phyloP scores from a whole-genome alignment of 2,888 invertebrate genomes.

The Agrenia bidenticulata region DNA sequence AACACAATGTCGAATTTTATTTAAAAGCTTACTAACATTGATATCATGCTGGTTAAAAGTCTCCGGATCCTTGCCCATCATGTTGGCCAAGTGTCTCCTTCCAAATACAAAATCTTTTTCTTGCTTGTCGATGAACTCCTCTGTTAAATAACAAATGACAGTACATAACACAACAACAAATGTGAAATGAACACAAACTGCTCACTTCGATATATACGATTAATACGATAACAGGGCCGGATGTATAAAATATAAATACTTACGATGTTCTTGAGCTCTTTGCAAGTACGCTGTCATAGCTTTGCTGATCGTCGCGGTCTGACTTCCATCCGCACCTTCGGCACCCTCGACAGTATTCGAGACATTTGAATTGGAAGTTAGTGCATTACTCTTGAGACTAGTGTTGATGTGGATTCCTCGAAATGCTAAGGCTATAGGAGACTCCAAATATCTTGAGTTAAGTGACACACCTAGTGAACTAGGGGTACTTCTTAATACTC shows the following conservation, averaged over 20 bases:
- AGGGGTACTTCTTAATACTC: too few relatives aligned
- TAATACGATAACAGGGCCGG: too few relatives aligned
- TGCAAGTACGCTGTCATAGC: constrained; percentile 88
- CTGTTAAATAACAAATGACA: too few relatives aligned
- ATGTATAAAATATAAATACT: too few relatives aligned
- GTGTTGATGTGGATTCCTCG: neutral
- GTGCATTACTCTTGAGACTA: neutral
- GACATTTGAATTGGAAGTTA: too few relatives aligned
- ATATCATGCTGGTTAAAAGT: constrained; percentile 84
- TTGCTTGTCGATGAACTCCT: constrained; percentile 79
- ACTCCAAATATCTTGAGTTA: neutral
- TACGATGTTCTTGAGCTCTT: constrained; percentile 73
- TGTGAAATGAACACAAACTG: constrained; percentile 13
- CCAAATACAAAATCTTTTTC: constrained; percentile 83
- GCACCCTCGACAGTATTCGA: too few relatives aligned
- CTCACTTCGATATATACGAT: too few relatives aligned
- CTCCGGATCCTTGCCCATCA: constrained; percentile 95
- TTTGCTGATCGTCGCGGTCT: constrained; percentile 64
- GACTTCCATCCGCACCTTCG: neutral
- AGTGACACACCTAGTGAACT: too few relatives aligned
- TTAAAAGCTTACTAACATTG: constrained; percentile 71
- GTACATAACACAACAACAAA: too few relatives aligned
- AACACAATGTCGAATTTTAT: too few relatives aligned
- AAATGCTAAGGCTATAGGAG: neutral
- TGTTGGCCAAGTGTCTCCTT: constrained; percentile 92